Conservation (phyloP, 1,140 invertebrate species). For the Papilio helenus region DNA sequence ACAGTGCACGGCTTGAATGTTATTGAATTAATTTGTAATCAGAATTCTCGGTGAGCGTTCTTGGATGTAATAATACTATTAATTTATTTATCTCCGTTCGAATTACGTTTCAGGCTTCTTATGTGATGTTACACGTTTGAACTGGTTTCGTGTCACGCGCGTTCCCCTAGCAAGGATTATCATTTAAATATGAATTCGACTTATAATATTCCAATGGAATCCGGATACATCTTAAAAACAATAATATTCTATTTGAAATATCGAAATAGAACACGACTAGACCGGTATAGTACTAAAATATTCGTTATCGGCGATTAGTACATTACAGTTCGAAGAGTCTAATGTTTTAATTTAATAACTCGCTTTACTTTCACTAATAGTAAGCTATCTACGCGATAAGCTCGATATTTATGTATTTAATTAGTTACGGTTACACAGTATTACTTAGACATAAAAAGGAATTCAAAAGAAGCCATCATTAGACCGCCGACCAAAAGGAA, state of each 20-base stretch:
- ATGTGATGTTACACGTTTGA: conserved; percentile 57
- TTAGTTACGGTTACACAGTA: conserved; percentile 66
- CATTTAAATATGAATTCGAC: not conserved
- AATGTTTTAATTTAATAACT: not conserved
- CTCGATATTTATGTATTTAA: conserved; percentile 55
- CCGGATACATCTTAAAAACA: not conserved
- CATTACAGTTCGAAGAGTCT: not conserved
- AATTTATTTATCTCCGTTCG: conserved; percentile 64
- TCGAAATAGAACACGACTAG: not conserved
- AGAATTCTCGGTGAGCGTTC: conserved; percentile 74
- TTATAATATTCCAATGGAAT: not conserved
- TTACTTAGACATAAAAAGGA: conserved; percentile 71
- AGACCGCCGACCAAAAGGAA: conserved; percentile 76
- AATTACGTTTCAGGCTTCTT: conserved; percentile 55
- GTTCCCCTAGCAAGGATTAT: not conserved
- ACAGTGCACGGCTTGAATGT: conserved; percentile 77
- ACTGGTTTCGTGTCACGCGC: conserved; percentile 45
- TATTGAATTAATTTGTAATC: conserved; percentile 81
- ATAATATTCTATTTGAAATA: not conserved
- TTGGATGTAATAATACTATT: conserved; percentile 70
- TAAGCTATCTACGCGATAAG: conserved; percentile 5
- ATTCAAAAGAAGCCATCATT: conserved; percentile 79
- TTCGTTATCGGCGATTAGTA: not conserved
- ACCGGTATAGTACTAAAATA: not conserved
- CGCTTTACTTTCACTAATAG: not conserved